Conservation (phyloP, 2,113 vertebrate species). For the Barbus barbus region DNA sequence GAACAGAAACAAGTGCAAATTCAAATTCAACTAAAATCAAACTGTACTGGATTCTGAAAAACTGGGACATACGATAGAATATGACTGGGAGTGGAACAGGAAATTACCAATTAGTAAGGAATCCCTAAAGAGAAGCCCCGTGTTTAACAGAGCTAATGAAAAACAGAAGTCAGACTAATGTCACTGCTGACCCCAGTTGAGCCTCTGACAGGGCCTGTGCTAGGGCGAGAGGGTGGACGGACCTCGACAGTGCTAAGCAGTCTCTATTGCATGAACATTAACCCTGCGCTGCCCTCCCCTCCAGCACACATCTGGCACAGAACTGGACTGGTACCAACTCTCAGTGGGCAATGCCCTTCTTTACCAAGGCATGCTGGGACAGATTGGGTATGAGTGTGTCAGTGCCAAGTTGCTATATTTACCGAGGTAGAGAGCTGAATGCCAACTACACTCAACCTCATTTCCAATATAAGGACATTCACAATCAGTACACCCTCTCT, state of each 20-base stretch:
- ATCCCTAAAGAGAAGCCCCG: conserved; percentile 62
- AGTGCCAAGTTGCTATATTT: conserved; percentile 57
- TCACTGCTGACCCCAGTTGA: conserved; percentile 61
- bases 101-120: conserved; percentile 29
- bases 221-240: conserved; percentile 58
- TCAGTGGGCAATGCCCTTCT: conserved; percentile 67
- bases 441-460: neutral
- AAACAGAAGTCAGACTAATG: conserved; percentile 66
- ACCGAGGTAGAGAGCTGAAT: neutral
- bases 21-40: neutral
- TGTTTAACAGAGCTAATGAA: conserved; percentile 74
- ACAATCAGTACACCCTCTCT: neutral
- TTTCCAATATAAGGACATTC: neutral
- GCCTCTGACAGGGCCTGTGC: conserved; percentile 48
- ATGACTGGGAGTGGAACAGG: neutral
- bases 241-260: conserved; percentile 68
- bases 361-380: conserved; percentile 51
- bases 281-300: conserved; percentile 65
- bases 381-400: conserved; percentile 62
- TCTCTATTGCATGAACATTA: conserved; percentile 65
- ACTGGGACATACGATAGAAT: neutral
- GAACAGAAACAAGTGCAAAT: no score
- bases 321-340: conserved; percentile 70
- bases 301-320: conserved; percentile 67
- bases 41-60: neutral